Conservation (phyloP, 2,888 invertebrate genomes). For the Rotaria macrura region DNA sequence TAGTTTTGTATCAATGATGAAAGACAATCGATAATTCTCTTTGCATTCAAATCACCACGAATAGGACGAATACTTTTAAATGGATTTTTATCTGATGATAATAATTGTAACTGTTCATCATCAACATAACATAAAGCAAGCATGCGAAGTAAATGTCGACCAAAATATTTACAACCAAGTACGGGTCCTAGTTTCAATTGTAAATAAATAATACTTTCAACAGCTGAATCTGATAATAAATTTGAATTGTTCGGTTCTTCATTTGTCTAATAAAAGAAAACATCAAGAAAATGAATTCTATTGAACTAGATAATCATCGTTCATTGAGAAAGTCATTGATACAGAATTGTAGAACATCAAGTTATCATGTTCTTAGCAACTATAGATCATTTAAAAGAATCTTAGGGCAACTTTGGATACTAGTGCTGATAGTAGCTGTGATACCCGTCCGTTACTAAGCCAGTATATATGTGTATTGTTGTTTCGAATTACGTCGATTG, state of each 20-base stretch:
- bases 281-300: neutral
- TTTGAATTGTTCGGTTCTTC: neutral
- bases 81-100: slow-evolving; percentile 26
- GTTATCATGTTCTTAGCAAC: no score
- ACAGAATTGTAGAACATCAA: no score
- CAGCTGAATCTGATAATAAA: slow-evolving; percentile 42
- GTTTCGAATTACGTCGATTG: no score
- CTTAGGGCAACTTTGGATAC: no score
- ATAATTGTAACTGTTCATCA: slow-evolving; percentile 40
- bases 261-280: neutral
- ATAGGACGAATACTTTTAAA: slow-evolving; percentile 37
- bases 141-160: slow-evolving; percentile 81
- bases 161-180: slow-evolving; percentile 75
- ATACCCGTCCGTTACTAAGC: no score
- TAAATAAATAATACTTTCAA: slow-evolving; percentile 63
- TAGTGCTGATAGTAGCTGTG: no score
- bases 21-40: slow-evolving; percentile 77
- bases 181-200: slow-evolving; percentile 85
- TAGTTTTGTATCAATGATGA: slow-evolving; percentile 64
- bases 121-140: slow-evolving; percentile 79
- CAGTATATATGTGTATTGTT: no score
- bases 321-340: no score
- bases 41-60: slow-evolving; percentile 68
- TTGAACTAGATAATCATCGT: no score
- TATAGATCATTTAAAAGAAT: no score